phyloP scores from a whole-genome alignment of 2,888 invertebrate genomes.

The Drosophila quinaria region DNA sequence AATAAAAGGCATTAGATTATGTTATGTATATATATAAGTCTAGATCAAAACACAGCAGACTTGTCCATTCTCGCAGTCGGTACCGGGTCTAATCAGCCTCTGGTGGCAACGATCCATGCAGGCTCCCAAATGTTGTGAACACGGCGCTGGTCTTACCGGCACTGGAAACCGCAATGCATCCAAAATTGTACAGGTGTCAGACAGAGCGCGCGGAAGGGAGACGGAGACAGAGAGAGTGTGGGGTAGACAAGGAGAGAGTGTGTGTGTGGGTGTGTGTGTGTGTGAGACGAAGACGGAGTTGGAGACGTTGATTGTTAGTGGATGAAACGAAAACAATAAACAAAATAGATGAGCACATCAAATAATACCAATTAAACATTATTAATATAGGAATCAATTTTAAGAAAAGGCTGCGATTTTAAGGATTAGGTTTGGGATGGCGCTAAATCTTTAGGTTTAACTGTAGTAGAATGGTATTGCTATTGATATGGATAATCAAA shows the following conservation, averaged over 20 bases:
- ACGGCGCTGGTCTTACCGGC: conserved; percentile 83
- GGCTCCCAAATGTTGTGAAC: conserved; percentile 80
- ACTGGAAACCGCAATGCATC: conserved; percentile 61
- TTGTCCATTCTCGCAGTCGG: conserved; percentile 81
- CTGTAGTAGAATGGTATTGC: conserved; percentile 25
- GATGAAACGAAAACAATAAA: conserved; percentile 14
- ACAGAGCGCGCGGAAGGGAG: conserved; percentile 8
- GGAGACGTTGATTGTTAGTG: conserved; percentile 24
- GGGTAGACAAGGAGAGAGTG: background rate
- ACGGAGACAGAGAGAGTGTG: conserved; percentile 6
- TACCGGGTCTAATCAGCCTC: conserved; percentile 78
- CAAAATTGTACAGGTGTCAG: conserved; percentile 20
- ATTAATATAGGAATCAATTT: conserved; percentile 36
- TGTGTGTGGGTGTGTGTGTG: background rate
- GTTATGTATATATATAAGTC: conserved; percentile 8
- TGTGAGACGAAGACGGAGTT: conserved; percentile 7
- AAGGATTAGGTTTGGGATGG: conserved; percentile 15
- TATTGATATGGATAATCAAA: too few relatives aligned
- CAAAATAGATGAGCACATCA: conserved; percentile 39
- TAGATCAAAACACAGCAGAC: conserved; percentile 82
- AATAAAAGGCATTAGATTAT: conserved; percentile 14
- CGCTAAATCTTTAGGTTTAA: conserved; percentile 30
- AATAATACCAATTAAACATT: conserved; percentile 49
- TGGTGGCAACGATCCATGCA: conserved; percentile 80
- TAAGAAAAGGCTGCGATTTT: background rate